These are phyloP conservation scores for Aplocera efformata DNA, from an alignment of 2,888 invertebrate species.

Conservation along the genomic window DNA sequence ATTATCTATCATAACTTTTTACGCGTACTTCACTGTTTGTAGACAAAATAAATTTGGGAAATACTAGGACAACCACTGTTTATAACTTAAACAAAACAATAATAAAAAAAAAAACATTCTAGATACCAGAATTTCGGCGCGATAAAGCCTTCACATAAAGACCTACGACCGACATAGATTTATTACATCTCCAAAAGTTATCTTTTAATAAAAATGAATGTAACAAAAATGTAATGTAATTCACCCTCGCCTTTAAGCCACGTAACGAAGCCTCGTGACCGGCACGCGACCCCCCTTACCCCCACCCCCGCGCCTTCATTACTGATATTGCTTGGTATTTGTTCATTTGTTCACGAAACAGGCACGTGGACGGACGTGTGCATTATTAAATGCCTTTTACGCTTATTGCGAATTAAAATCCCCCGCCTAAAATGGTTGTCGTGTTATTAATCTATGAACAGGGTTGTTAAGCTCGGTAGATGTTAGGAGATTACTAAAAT, in stretches of 20 bases:
- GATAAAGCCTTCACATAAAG: no score
- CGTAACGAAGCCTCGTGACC: conserved; percentile 72
- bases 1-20: no score
- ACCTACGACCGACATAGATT: conserved; percentile 5
- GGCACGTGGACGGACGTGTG: conserved; percentile 73
- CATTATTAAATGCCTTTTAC: conserved; percentile 81
- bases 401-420: conserved; percentile 73
- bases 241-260: conserved; percentile 52
- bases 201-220: conserved; percentile 44
- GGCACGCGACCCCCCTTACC: conserved; percentile 55
- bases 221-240: conserved; percentile 54
- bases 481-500: conserved; percentile 38
- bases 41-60: no score
- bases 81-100: no score
- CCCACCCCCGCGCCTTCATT: conserved; percentile 61
- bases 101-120: no score
- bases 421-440: conserved; percentile 47
- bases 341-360: conserved; percentile 49
- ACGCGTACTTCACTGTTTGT: no score
- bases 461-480: conserved; percentile 24
- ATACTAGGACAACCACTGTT: no score
- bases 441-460: conserved; percentile 58
- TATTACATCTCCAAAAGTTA: conserved; percentile 24
- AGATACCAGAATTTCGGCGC: no score
- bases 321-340: conserved; percentile 72